These are phyloP conservation scores for Brevipalpus yothersi DNA, from an alignment of 1,140 invertebrate species.

Conservation along the genomic window DNA sequence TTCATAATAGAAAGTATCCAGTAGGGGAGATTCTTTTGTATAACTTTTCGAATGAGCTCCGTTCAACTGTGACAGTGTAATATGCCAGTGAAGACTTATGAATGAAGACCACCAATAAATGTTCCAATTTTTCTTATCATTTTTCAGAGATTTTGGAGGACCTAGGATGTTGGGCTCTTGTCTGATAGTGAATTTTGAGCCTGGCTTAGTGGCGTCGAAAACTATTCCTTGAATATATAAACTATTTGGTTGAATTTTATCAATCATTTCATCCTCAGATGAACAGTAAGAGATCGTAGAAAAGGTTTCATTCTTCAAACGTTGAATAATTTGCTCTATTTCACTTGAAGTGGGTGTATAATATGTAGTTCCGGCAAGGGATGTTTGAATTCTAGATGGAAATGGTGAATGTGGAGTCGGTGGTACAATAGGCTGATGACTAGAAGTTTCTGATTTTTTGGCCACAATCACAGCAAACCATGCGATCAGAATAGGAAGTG, in stretches of 20 bases:
- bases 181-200: too few species aligned
- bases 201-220: too few species aligned
- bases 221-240: too few species aligned
- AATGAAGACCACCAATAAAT: not conserved
- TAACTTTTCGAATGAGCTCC: not conserved
- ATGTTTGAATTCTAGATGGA: not conserved
- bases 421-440: not conserved
- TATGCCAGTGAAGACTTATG: not conserved
- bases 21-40: not conserved
- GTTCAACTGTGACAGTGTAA: not conserved
- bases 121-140: too few species aligned
- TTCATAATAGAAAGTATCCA: not conserved
- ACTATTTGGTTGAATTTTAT: too few species aligned
- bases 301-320: too few species aligned
- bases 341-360: not conserved
- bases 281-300: too few species aligned
- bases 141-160: too few species aligned
- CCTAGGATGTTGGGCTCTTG: too few species aligned
- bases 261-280: too few species aligned
- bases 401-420: not conserved
- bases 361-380: not conserved
- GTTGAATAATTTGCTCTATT: not conserved
- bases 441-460: too few species aligned
- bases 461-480: not conserved
- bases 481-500: conserved; percentile 13